Evolutionary conservation across 2,797 vertebrate species (phyloP).

Genomic region (Eleutherodactylus coqui): DNA sequence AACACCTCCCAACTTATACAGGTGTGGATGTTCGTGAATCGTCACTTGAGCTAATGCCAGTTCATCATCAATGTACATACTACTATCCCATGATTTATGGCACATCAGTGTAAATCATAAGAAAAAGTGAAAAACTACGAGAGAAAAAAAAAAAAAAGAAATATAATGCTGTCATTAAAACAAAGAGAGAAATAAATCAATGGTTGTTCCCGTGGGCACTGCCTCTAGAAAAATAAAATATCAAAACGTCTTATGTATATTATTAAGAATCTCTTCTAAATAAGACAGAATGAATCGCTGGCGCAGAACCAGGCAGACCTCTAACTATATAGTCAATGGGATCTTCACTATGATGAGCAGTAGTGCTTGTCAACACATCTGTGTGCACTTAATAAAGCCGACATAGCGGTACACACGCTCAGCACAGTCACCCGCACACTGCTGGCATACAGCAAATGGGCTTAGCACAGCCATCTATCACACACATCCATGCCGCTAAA

Average conservation of each 20-base stretch:
- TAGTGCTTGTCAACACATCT: background rate
- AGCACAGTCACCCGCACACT: slow-evolving; percentile 6
- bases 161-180: background rate
- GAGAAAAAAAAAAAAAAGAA: background rate
- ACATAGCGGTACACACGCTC: background rate
- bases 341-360: slow-evolving; percentile 18
- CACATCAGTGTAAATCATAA: too few species aligned
- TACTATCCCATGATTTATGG: too few species aligned
- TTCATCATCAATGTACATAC: too few species aligned
- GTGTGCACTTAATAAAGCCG: slow-evolving; percentile 27
- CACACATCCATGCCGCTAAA: background rate
- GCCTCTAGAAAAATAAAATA: background rate
- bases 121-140: background rate
- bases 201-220: background rate
- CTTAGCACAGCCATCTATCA: slow-evolving; percentile 10
- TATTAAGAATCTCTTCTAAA: background rate
- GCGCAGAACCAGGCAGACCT: background rate
- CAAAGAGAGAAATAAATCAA: background rate
- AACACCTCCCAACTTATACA: too few species aligned
- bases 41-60: too few species aligned
- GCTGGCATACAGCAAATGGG: slow-evolving; percentile 1
- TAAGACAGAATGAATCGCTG: background rate
- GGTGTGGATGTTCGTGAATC: too few species aligned
- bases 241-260: background rate
- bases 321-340: slow-evolving; percentile 10